Percentiles rank a stretch among this genome's conserved stretches.
phyloP scores from a whole-genome alignment of 2,888 invertebrate species.

The Epistrophe eligans region DNA sequence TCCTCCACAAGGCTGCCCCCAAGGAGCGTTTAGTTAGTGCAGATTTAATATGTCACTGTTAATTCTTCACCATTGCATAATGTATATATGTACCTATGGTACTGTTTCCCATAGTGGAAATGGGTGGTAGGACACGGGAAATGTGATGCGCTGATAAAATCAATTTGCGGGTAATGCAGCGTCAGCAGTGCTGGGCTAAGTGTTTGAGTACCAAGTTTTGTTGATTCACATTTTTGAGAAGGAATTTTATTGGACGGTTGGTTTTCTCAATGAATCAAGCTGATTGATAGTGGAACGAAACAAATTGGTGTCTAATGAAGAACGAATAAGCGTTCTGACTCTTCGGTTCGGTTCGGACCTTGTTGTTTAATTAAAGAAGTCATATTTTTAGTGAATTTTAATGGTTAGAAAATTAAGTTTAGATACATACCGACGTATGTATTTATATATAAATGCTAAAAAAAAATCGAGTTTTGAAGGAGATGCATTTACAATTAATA shows the following conservation, averaged over 20 bases:
- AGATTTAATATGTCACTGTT: slow-evolving; percentile 59
- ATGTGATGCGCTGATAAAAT: slow-evolving; percentile 37
- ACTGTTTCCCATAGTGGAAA: slow-evolving; percentile 2
- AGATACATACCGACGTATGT: too few species aligned
- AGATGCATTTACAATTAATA: too few species aligned
- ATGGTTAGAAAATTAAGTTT: not conserved
- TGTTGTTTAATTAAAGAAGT: not conserved
- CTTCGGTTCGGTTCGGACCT: not conserved
- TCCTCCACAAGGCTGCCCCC: slow-evolving; percentile 25
- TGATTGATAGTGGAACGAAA: slow-evolving; percentile 56
- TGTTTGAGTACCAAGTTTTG: slow-evolving; percentile 18
- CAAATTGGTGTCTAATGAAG: slow-evolving; percentile 42
- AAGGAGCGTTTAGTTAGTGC: slow-evolving; percentile 50
- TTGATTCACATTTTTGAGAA: slow-evolving; percentile 1
- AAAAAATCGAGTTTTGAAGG: too few species aligned
- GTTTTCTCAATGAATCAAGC: slow-evolving; percentile 39
- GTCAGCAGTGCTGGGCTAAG: slow-evolving; percentile 9
- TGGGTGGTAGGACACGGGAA: not conserved
- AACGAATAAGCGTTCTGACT: not conserved
- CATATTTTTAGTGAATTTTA: not conserved
- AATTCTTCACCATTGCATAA: slow-evolving; percentile 38
- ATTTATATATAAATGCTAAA: too few species aligned
- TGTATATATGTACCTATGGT: not conserved
- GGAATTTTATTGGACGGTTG: slow-evolving; percentile 25
- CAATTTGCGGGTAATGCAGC: slow-evolving; percentile 47